phyloP scores from a whole-genome alignment of 92 coral and sea anemone species.

The Actinostola sp. region DNA sequence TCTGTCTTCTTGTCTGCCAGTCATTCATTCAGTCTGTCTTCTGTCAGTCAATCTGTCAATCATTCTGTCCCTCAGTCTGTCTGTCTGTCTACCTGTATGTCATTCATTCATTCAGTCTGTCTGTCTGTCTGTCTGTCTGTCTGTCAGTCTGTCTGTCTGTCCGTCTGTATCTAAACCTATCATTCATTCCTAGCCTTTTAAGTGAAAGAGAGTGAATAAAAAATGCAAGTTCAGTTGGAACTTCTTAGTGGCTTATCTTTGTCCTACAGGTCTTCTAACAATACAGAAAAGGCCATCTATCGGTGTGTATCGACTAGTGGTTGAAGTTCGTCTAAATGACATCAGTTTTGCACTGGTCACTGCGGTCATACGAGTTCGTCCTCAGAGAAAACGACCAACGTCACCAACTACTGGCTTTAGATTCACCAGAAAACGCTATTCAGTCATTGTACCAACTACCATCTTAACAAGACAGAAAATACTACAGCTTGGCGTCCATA shows the following conservation, averaged over 20 bases:
- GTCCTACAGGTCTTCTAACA: conserved; percentile 55
- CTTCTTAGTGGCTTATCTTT: not conserved
- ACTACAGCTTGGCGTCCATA: conserved; percentile 58
- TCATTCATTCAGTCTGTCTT: too few species aligned
- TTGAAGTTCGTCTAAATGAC: conserved; percentile 74
- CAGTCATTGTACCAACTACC: conserved; percentile 71
- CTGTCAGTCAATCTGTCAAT: too few species aligned
- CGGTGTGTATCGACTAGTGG: conserved; percentile 54
- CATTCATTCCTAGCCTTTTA: too few species aligned
- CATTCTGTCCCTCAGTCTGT: too few species aligned
- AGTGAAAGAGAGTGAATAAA: too few species aligned
- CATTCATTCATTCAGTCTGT: not conserved
- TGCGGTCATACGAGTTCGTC: conserved; percentile 56
- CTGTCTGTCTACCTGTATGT: not conserved
- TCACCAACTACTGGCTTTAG: conserved; percentile 9
- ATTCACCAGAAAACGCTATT: conserved; percentile 67
- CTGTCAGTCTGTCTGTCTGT: not conserved
- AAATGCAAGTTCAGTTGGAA: too few species aligned
- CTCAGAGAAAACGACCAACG: conserved; percentile 2
- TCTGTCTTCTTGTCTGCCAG: too few species aligned
- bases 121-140: not conserved
- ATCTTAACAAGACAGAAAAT: conserved; percentile 58
- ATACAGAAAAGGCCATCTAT: conserved; percentile 36
- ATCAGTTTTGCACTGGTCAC: conserved; percentile 45
- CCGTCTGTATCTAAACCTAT: not conserved